Evolutionary conservation across 2,797 vertebrate species (phyloP), one percentile per base, ranked within the genome.

Genomic region (Thaleichthys pacificus): DNA sequence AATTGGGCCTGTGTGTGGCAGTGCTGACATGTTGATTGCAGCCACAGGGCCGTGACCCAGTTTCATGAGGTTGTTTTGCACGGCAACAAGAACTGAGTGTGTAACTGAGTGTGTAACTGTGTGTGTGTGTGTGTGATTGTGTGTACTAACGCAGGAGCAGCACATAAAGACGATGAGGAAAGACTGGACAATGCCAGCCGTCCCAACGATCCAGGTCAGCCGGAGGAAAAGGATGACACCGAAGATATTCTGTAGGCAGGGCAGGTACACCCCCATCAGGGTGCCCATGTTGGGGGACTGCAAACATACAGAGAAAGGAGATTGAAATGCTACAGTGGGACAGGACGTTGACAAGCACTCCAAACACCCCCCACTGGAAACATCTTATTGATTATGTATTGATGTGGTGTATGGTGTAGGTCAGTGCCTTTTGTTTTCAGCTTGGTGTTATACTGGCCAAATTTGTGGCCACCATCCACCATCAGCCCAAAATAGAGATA

Each of bases 271-370:
- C 0, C 98, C 98, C 97, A 99, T 99, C 90, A 99, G 86, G 76
- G 97, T 99, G 82, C 98, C 97, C 98, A 99, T 99, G 92, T 94
- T 97, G 82, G 97, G 97, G 77, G 96, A 96, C 97, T 99, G 84
- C 4, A 71, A 78, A 69, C 66, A 68, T 28, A 69, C 26, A 49
- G 11, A 38, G 32, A 24, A 8, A n/a, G 17, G 9, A 24, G 1
- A 24, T n/a, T 28, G 58, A 61, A 21, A 61, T 61, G 26, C 4
- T 4, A 69, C 17, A 38, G 56, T 54, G 22, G 42, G 26, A n/a
- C 4, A 30, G 3, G 60, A 62, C 1, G 17, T 54, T 19, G 8
- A 51, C 49, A 51, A 51, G 15, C 12, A 17, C 17, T 4, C 21
- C 21, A 21, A n/a, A 71, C 80, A 73, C 82, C 83, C 76, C 85